A percentile compares a stretch with the other conserved stretches of the same genome.
phyloP scores from a whole-genome alignment of 2,113 vertebrate species.

The Rhinolophus ferrumequinum region DNA sequence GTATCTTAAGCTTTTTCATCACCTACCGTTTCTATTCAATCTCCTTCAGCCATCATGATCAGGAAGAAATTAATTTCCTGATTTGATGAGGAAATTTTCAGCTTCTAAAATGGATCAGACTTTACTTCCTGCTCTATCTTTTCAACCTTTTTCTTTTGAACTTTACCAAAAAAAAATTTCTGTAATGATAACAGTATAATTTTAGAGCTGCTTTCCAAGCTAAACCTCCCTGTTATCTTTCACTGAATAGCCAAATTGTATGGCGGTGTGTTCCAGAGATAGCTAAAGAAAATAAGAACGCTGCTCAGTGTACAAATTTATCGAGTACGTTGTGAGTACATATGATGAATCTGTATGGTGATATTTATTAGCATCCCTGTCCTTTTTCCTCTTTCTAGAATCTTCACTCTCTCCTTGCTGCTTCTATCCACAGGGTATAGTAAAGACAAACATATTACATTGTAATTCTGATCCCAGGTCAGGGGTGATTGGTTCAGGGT shows the following conservation, averaged over 20 bases:
- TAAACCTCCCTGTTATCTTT: background rate
- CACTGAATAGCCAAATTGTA: background rate
- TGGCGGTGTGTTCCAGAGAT: background rate
- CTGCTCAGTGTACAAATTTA: background rate
- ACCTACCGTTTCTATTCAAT: slow-evolving; percentile 27
- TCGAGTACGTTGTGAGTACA: background rate
- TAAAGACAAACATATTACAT: background rate
- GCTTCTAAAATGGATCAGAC: slow-evolving; percentile 39
- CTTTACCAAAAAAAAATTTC: background rate
- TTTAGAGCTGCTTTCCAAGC: background rate
- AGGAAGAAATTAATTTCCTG: slow-evolving; percentile 74
- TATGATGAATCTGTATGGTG: background rate
- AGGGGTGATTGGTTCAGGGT: background rate
- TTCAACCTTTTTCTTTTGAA: background rate
- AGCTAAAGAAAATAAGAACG: background rate
- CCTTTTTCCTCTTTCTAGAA: background rate
- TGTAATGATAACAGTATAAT: background rate
- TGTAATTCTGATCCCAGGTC: background rate
- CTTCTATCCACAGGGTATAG: background rate
- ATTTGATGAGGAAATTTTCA: slow-evolving; percentile 1
- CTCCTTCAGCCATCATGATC: slow-evolving; percentile 29
- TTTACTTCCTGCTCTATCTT: slow-evolving; percentile 48
- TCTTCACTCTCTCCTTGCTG: background rate
- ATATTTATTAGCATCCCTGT: background rate
- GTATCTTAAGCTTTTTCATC: slow-evolving; percentile 50